These are phyloP conservation scores for Iselma pallidipennis DNA, from an alignment of 2,888 invertebrate genomes.

Conservation along the genomic window DNA sequence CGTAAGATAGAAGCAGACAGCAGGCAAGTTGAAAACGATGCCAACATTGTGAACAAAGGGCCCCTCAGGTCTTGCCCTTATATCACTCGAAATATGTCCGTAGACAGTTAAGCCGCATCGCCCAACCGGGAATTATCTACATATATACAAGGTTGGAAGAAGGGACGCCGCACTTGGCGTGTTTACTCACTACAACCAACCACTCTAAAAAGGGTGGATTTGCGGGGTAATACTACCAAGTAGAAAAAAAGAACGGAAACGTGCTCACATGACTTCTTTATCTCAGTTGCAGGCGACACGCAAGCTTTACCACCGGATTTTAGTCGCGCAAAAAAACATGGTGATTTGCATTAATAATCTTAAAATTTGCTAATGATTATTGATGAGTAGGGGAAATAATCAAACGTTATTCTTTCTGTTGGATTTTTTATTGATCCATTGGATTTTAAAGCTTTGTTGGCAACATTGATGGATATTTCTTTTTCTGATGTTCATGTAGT, in stretches of 20 bases:
- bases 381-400: neutral
- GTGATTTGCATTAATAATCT: neutral
- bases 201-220: neutral
- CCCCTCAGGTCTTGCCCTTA: constrained; percentile 1
- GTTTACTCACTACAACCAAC: neutral
- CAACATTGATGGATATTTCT: too few species aligned
- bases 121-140: neutral
- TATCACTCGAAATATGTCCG: constrained; percentile 1
- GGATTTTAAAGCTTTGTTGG: too few species aligned
- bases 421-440: too few species aligned
- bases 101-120: neutral
- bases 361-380: neutral
- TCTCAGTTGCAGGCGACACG: neutral
- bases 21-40: neutral
- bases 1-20: neutral
- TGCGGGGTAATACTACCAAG: neutral
- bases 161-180: neutral
- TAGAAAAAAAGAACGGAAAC: neutral
- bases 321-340: neutral
- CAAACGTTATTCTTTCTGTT: too few species aligned
- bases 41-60: neutral
- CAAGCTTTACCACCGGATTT: too few species aligned
- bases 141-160: neutral
- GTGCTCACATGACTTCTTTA: neutral
- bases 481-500: too few species aligned